phyloP scores from a whole-genome alignment of 2,888 invertebrate genomes.

The Erebia ligea region DNA sequence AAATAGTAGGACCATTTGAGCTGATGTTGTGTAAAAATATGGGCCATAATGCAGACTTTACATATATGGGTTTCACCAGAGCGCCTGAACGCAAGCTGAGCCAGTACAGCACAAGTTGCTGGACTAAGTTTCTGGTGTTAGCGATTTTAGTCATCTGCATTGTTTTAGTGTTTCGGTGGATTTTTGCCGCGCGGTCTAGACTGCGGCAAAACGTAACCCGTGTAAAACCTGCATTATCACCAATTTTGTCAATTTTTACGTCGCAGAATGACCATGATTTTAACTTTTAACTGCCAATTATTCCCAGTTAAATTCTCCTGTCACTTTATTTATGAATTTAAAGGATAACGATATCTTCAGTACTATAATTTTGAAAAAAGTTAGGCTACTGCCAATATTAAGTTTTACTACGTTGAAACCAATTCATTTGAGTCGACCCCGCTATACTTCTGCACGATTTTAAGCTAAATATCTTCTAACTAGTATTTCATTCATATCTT shows the following conservation, averaged over 20 bases:
- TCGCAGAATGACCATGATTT: background rate
- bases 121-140: too few species aligned
- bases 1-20: background rate
- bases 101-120: background rate
- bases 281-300: background rate
- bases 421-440: background rate
- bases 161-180: too few species aligned
- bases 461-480: constrained; percentile 3
- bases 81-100: background rate
- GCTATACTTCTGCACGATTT: background rate
- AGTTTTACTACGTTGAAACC: background rate
- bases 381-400: background rate
- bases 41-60: background rate
- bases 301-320: background rate
- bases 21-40: background rate
- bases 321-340: background rate
- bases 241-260: background rate
- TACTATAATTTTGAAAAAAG: background rate
- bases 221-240: background rate
- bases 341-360: background rate
- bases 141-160: background rate
- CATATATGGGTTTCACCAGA: background rate
- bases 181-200: background rate
- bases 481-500: background rate
- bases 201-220: background rate